These are phyloP conservation scores for Silurus meridionalis DNA, from an alignment of 2,113 vertebrate genomes.

Conservation along the genomic window DNA sequence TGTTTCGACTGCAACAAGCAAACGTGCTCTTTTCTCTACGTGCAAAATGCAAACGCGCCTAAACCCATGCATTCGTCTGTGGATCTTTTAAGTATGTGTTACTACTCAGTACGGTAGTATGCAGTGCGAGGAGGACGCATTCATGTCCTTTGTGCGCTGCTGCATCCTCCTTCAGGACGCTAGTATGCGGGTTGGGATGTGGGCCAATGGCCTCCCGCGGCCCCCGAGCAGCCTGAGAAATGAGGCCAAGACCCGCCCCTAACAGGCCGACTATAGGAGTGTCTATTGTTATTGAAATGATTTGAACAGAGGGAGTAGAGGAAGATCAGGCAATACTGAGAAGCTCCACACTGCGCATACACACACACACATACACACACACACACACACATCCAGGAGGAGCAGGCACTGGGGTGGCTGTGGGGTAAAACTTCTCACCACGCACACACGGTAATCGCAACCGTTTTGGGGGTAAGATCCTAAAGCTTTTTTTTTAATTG, in stretches of 20 bases:
- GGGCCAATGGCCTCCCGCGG: slow-evolving; percentile 5
- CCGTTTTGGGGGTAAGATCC: neutral
- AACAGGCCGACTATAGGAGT: slow-evolving; percentile 53
- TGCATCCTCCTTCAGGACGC: neutral
- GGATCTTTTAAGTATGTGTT: neutral
- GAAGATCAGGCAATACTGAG: slow-evolving; percentile 17
- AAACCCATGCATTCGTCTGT: neutral
- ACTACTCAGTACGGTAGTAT: neutral
- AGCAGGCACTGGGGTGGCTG: neutral
- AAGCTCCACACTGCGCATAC: slow-evolving; percentile 22
- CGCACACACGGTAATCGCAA: neutral
- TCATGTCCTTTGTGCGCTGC: slow-evolving; percentile 4
- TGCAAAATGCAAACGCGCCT: neutral
- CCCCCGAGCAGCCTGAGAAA: slow-evolving; percentile 17
- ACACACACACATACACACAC: no score
- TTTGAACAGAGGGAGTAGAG: slow-evolving; percentile 32
- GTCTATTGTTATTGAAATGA: slow-evolving; percentile 81
- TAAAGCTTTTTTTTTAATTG: neutral
- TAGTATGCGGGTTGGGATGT: neutral
- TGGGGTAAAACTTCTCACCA: neutral
- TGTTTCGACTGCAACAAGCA: neutral
- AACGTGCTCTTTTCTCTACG: neutral
- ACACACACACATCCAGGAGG: neutral
- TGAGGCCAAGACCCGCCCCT: slow-evolving; percentile 40
- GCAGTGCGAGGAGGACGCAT: neutral